Percentiles rank a stretch among this genome's conserved stretches.
Evolutionary conservation across 2,797 vertebrate genomes (phyloP).

Genomic region (Sebastes diaconus): DNA sequence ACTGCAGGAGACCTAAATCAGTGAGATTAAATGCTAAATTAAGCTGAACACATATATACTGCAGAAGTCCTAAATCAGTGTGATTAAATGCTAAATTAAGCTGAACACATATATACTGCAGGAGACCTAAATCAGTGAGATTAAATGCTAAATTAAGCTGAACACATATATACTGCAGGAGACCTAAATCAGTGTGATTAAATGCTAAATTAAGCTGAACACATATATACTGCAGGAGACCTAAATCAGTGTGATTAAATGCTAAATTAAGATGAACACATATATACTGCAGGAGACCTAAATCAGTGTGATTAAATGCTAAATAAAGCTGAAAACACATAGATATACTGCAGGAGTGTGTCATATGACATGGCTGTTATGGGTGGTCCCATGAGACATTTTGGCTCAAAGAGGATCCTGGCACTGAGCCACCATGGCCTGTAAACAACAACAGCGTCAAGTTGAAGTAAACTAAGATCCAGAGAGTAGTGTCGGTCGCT

Average conservation of each 20-base stretch:
- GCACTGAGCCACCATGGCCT: constrained; percentile 78
- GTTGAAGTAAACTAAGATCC: constrained; percentile 51
- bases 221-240: no score
- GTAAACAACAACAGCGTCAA: constrained; percentile 83
- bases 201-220: no score
- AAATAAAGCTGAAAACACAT: background rate
- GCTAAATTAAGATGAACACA: no score
- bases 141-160: background rate
- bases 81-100: background rate
- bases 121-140: no score
- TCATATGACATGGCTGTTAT: constrained; percentile 64
- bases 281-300: background rate
- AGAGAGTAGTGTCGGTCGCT: no score
- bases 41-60: no score
- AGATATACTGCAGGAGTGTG: constrained; percentile 27
- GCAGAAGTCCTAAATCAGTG: background rate
- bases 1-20: no score
- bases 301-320: background rate
- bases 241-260: no score
- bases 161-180: background rate
- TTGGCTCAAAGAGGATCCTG: constrained; percentile 68
- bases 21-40: background rate
- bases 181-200: no score
- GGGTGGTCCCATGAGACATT: constrained; percentile 76
- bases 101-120: no score